phyloP scores from a whole-genome alignment of 2,113 vertebrate species.

The Bufo gargarizans region DNA sequence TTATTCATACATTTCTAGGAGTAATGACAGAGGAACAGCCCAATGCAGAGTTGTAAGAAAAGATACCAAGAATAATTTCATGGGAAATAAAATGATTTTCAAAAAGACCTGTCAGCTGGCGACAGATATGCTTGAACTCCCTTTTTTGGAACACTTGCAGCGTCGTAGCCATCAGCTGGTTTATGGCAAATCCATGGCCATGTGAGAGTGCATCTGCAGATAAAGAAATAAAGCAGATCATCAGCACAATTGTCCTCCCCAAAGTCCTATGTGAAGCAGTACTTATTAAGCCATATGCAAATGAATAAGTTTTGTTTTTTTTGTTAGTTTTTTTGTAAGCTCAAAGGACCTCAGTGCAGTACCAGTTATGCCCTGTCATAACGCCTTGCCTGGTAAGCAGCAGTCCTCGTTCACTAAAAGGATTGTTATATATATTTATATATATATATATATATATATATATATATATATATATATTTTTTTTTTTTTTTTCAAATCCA shows the following conservation, averaged over 20 bases:
- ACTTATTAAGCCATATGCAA: not conserved
- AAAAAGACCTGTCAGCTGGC: too few relatives aligned
- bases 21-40: too few relatives aligned
- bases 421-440: not conserved
- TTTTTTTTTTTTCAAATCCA: conserved; percentile 57
- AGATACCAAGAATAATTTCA: too few relatives aligned
- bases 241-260: not conserved
- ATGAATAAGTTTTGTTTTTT: conserved; percentile 6
- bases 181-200: not conserved
- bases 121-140: not conserved
- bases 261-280: not conserved
- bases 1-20: too few relatives aligned
- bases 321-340: not conserved
- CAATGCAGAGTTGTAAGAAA: too few relatives aligned
- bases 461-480: too few relatives aligned
- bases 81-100: too few relatives aligned
- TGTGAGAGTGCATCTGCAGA: not conserved
- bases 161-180: not conserved
- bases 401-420: conserved; percentile 47
- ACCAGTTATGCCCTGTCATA: conserved; percentile 10
- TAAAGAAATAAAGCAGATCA: not conserved
- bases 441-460: too few relatives aligned
- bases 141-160: not conserved
- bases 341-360: not conserved
- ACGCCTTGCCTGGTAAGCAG: not conserved